Percentiles rank a stretch among this genome's conserved stretches.
These are phyloP conservation scores for Epinotia ramella DNA, from an alignment of 2,888 invertebrate species.

Conservation along the genomic window DNA sequence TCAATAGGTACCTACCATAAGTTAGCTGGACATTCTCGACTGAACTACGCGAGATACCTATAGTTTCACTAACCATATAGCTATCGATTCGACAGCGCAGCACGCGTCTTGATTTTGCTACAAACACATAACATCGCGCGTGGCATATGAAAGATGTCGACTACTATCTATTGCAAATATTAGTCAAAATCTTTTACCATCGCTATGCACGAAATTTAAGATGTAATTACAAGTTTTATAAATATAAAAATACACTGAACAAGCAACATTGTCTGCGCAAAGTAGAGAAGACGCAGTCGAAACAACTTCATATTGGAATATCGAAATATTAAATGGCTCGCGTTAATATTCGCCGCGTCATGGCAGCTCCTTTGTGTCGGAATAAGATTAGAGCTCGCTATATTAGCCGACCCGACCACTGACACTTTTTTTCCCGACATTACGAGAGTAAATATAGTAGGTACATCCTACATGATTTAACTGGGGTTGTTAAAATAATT, in stretches of 20 bases:
- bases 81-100: not conserved
- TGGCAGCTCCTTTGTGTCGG: constrained; percentile 80
- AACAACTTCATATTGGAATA: constrained; percentile 75
- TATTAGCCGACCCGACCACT: constrained; percentile 73
- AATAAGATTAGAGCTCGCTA: constrained; percentile 77
- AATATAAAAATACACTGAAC: not conserved
- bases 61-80: not conserved
- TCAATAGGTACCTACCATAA: not conserved
- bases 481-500: constrained; percentile 7
- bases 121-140: not conserved
- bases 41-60: not conserved
- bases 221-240: not conserved
- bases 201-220: no score
- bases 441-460: constrained; percentile 57
- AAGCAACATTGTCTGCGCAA: constrained; percentile 53
- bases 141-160: not conserved
- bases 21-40: not conserved
- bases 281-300: constrained; percentile 45
- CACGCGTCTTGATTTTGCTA: not conserved
- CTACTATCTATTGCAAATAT: not conserved
- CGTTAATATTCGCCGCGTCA: constrained; percentile 79
- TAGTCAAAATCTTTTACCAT: not conserved
- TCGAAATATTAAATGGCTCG: constrained; percentile 83
- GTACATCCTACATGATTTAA: constrained; percentile 48
- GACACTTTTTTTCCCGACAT: constrained; percentile 64